Evolutionary conservation across 2,797 vertebrate genomes (phyloP).

Genomic region (Spinus pinus): DNA sequence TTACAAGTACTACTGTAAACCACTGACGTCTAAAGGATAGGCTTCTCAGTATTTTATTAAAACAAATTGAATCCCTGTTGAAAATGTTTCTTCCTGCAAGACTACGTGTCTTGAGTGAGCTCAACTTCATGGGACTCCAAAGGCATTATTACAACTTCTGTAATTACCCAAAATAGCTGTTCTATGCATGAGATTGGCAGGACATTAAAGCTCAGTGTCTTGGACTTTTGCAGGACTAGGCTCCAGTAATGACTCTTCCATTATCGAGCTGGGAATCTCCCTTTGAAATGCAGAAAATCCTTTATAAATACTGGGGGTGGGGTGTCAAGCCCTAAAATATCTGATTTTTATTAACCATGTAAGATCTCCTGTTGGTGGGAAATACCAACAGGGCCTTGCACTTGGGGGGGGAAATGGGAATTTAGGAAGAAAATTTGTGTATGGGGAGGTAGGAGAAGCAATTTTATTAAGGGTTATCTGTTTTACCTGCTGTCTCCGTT

Average conservation of each 20-base stretch:
- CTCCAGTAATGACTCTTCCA: neutral
- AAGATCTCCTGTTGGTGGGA: neutral
- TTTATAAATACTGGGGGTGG: neutral
- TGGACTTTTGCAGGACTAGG: neutral
- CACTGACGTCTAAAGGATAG: neutral
- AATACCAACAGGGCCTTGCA: neutral
- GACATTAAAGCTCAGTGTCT: slow-evolving; percentile 17
- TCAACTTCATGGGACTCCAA: neutral
- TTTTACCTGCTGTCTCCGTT: neutral
- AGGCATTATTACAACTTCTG: slow-evolving; percentile 20
- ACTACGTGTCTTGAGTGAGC: neutral
- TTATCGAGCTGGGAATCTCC: neutral
- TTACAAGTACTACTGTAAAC: neutral
- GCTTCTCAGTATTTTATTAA: neutral
- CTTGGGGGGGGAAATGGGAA: neutral
- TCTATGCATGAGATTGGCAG: slow-evolving; percentile 2
- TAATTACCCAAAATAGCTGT: slow-evolving; percentile 26
- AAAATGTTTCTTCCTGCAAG: neutral
- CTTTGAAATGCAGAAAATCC: neutral
- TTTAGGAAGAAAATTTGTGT: neutral
- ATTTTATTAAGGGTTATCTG: neutral
- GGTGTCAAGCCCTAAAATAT: neutral
- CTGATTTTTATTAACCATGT: neutral
- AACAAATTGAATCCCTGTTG: neutral
- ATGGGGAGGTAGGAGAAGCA: neutral